A percentile compares a stretch with the other conserved stretches of the same genome.
These are phyloP conservation scores for Myotis vivesi DNA, from an alignment of 2,797 vertebrate genomes.

Conservation along the genomic window DNA sequence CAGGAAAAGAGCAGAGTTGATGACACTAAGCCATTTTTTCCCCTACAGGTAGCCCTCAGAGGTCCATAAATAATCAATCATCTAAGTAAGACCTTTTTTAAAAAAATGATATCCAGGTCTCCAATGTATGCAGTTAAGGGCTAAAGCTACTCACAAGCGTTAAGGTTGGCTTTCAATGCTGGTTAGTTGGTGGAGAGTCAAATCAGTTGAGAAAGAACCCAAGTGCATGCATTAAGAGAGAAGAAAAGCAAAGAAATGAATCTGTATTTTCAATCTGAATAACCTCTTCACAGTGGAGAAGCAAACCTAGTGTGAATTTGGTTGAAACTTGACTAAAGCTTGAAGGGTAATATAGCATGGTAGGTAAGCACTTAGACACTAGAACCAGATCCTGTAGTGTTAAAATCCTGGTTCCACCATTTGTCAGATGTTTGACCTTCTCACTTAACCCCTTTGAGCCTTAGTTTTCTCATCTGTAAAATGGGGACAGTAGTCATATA, in stretches of 20 bases:
- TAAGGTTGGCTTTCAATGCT: neutral
- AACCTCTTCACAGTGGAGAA: neutral
- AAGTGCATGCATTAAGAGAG: neutral
- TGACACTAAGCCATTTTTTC: neutral
- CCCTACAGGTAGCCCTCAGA: neutral
- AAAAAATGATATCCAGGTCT: neutral
- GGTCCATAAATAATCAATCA: neutral
- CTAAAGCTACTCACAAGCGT: neutral
- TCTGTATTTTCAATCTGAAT: neutral
- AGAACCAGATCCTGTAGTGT: neutral
- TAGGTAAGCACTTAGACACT: neutral
- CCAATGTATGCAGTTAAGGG: neutral
- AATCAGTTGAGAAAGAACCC: neutral
- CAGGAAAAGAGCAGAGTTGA: neutral
- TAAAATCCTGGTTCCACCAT: neutral
- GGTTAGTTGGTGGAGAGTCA: neutral
- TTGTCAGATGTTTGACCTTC: neutral
- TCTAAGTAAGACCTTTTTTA: neutral
- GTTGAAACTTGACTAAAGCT: neutral
- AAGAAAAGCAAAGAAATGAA: neutral
- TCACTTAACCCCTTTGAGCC: neutral
- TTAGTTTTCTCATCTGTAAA: conserved; percentile 14
- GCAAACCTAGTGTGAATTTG: neutral
- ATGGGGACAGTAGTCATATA: neutral
- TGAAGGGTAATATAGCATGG: neutral